Evolutionary conservation across 2,797 vertebrate genomes (phyloP).

Genomic region (Propithecus perrieri): DNA sequence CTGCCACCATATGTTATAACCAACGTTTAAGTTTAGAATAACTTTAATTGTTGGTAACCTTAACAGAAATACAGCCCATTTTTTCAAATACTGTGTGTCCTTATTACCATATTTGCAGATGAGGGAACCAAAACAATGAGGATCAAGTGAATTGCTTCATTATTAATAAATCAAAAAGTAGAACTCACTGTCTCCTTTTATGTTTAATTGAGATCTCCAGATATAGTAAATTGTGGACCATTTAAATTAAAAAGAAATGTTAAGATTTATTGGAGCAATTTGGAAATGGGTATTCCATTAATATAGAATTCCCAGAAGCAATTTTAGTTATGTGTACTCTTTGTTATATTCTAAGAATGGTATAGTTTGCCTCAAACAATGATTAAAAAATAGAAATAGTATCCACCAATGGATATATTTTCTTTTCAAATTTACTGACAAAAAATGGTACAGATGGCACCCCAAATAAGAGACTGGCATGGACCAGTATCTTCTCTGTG

Average conservation of each 20-base stretch:
- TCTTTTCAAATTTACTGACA: slow-evolving; percentile 82
- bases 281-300: slow-evolving; percentile 30
- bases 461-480: slow-evolving; percentile 88
- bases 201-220: neutral
- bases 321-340: slow-evolving; percentile 58
- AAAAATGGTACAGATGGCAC: slow-evolving; percentile 86
- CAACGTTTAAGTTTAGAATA: slow-evolving; percentile 12
- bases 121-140: neutral
- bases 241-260: slow-evolving; percentile 42
- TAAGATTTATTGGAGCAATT: neutral
- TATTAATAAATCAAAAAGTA: slow-evolving; percentile 37
- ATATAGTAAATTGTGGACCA: neutral
- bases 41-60: neutral
- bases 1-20: neutral
- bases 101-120: neutral
- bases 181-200: neutral
- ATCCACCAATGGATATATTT: slow-evolving; percentile 82
- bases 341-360: slow-evolving; percentile 70
- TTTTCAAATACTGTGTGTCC: neutral
- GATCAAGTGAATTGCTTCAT: neutral
- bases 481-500: slow-evolving; percentile 87
- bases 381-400: slow-evolving; percentile 81
- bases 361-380: slow-evolving; percentile 78
- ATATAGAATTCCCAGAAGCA: neutral
- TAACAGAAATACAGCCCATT: neutral